Evolutionary conservation across 2,113 vertebrate genomes (phyloP), one percentile per base, ranked within the genome.

Genomic region (Puntigrus tetrazona): DNA sequence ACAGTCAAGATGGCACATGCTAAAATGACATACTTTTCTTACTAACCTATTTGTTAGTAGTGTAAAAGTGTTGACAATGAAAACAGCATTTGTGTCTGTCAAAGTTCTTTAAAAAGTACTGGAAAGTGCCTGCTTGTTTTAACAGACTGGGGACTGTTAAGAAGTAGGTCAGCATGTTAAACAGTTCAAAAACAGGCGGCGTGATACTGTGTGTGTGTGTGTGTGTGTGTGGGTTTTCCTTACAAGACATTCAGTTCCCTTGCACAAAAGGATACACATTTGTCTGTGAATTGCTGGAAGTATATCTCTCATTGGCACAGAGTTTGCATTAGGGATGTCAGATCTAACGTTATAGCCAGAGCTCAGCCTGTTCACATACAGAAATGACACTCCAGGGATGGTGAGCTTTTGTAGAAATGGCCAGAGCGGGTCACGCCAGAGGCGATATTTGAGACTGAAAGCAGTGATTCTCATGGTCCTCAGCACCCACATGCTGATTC

Each of bases 401-500:
- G 31, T 10, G 7, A 22, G 10, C 31, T 70, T 70, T 70, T 82
- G 57, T 77, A 52, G 61, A 47, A 38, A 27, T 83, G 22, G 76
- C 73, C 79, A 83, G 34, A 52, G 27, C 34, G 18, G 43, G 77
- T 81, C 84, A 81, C 16, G 20, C 25, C 55, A 83, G 52, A 83
- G 74, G 52, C 16, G 55, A 82, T 55, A 69, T 70, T 55, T 85
- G 72, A 65, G 73, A 69, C 55, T 0, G 13, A 76, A 16, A 67
- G 27, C 67, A 38, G 11, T 29, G 29, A 72, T 87, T 89, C 86
- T 85, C 88, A 89, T 85, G 88, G 84, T 84, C 41, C 63, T 77
- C 10, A 77, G 47, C 69, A 87, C 79, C 75, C 83, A 85, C 88
- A 88, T 74, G 81, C 73, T 75, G 88, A 87, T 77, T 67, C 61